Evolutionary conservation across 2,113 vertebrate species (phyloP).

Genomic region (Apaloderma vittatum): DNA sequence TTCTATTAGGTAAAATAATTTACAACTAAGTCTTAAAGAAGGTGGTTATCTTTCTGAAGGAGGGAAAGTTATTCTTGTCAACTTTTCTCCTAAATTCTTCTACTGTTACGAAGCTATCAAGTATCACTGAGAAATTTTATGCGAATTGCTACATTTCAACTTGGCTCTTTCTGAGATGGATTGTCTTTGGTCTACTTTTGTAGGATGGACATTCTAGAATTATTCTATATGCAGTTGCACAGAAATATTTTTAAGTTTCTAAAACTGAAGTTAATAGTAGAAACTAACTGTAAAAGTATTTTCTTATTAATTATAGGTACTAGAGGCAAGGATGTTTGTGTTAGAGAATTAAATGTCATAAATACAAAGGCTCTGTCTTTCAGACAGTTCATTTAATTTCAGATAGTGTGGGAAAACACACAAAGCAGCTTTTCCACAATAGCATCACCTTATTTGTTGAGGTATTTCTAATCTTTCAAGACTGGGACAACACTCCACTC

Average conservation of each 20-base stretch:
- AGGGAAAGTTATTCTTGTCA: neutral
- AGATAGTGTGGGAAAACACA: neutral
- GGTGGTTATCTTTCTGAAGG: neutral
- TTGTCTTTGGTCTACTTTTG: neutral
- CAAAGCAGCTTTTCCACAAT: neutral
- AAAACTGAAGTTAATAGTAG: neutral
- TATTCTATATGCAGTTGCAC: neutral
- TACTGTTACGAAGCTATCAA: neutral
- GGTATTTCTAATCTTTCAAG: neutral
- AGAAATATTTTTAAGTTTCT: neutral
- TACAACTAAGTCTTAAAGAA: neutral
- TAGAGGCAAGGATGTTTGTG: neutral
- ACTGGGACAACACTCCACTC: neutral
- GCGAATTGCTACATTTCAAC: neutral
- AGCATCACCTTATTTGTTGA: neutral
- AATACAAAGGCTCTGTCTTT: neutral
- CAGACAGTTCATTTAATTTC: too few relatives aligned
- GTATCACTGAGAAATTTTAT: neutral
- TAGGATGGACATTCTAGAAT: neutral
- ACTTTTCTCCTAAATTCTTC: neutral
- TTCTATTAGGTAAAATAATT: neutral
- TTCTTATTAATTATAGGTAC: neutral
- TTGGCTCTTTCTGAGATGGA: neutral
- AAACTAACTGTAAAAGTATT: neutral
- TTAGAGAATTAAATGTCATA: neutral